These are phyloP conservation scores for Drosophila pachea DNA, from an alignment of 1,140 invertebrate genomes.

Conservation along the genomic window DNA sequence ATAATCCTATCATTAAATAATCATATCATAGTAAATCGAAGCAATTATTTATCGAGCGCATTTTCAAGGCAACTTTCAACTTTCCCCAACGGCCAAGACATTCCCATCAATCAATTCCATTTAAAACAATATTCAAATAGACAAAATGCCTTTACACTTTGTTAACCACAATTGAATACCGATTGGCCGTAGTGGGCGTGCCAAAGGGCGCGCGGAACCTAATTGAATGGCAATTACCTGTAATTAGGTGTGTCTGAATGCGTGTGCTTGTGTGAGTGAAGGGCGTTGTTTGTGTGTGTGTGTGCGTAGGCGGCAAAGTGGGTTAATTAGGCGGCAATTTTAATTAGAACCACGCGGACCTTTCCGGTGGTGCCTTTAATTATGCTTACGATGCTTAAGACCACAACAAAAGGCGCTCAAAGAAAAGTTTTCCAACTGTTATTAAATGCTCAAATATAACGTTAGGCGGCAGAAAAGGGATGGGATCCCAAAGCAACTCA, in stretches of 20 bases:
- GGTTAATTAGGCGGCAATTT: slow-evolving; percentile 59
- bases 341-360: slow-evolving; percentile 52
- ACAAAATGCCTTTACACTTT: background rate
- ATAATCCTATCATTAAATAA: too few species aligned
- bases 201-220: slow-evolving; percentile 52
- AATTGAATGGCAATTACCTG: slow-evolving; percentile 75
- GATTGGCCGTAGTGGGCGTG: slow-evolving; percentile 31
- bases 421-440: slow-evolving; percentile 42
- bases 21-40: too few species aligned
- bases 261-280: background rate
- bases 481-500: slow-evolving; percentile 29
- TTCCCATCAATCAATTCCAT: background rate
- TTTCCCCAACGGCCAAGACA: background rate
- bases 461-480: background rate
- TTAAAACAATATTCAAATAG: slow-evolving; percentile 3
- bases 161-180: slow-evolving; percentile 9
- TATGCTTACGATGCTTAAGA: slow-evolving; percentile 59
- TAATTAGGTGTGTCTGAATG: slow-evolving; percentile 61
- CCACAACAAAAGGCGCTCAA: slow-evolving; percentile 36
- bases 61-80: background rate
- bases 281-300: slow-evolving; percentile 38
- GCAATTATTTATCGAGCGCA: background rate
- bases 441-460: slow-evolving; percentile 48
- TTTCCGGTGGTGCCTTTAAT: slow-evolving; percentile 41
- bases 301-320: slow-evolving; percentile 35